Conservation (phyloP, 2,888 invertebrate genomes). For the Dryadula phaetusa region DNA sequence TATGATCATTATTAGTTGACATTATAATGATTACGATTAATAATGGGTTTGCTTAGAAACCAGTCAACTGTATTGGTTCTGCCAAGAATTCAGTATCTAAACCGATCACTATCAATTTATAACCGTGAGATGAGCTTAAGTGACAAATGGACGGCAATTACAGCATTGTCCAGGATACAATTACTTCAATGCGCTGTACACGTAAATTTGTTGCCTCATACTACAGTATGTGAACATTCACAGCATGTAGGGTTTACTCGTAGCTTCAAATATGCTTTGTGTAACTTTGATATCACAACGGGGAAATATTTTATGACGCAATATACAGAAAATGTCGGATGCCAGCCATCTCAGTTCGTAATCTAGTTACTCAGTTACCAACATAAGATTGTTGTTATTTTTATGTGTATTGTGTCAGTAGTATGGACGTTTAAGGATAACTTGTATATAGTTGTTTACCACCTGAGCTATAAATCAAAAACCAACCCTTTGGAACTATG, state of each 20-base stretch:
- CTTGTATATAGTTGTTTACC: background rate
- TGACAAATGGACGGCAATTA: constrained; percentile 29
- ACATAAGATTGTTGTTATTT: background rate
- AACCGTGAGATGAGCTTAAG: constrained; percentile 24
- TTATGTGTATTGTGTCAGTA: background rate
- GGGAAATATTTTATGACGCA: constrained; percentile 31
- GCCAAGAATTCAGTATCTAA: background rate
- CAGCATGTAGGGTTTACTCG: constrained; percentile 33
- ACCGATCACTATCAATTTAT: constrained; percentile 22
- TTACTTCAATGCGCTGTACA: constrained; percentile 34
- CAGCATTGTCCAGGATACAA: constrained; percentile 34
- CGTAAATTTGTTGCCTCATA: constrained; percentile 24
- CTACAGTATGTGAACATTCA: constrained; percentile 11
- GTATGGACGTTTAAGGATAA: background rate
- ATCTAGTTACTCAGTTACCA: constrained; percentile 11
- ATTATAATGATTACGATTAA: no score
- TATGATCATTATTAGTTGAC: no score
- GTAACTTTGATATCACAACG: constrained; percentile 30
- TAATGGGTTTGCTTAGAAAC: background rate
- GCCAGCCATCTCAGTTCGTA: constrained; percentile 13
- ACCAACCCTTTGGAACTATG: no score
- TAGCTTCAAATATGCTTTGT: constrained; percentile 30
- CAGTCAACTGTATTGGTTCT: background rate
- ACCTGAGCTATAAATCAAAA: no score
- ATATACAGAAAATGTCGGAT: constrained; percentile 22